Conservation (phyloP, 1,140 invertebrate genomes). For the Cherax destructor region DNA sequence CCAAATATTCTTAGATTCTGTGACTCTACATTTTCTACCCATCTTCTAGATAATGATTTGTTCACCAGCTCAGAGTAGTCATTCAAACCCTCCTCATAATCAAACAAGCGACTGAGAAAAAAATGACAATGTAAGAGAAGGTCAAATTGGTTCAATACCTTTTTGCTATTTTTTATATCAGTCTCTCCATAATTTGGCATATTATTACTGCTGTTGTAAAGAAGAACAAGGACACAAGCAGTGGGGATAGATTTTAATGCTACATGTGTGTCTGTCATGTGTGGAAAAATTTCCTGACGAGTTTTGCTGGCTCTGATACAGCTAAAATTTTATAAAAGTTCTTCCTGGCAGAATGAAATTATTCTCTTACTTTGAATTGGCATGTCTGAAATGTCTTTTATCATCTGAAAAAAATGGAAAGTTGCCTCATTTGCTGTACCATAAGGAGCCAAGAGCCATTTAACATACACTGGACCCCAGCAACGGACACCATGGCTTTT, state of each 20-base stretch:
- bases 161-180: neutral
- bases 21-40: neutral
- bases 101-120: neutral
- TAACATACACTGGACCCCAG: neutral
- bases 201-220: neutral
- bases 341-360: neutral
- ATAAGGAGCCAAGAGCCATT: neutral
- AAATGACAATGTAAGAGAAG: slow-evolving; percentile 8
- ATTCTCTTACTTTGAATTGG: neutral
- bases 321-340: neutral
- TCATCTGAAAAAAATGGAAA: neutral
- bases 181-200: neutral
- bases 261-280: neutral
- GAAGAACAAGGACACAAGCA: neutral
- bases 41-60: neutral
- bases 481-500: neutral
- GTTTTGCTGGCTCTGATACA: neutral
- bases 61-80: neutral
- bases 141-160: neutral
- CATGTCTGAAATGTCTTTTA: neutral
- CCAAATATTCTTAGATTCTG: neutral
- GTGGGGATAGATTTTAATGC: neutral
- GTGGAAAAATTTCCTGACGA: neutral
- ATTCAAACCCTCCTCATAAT: neutral
- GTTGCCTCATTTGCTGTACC: neutral